A percentile compares a stretch with the other conserved stretches of the same genome.
phyloP scores from a whole-genome alignment of 1,140 invertebrate species.

The Diprion similis region DNA sequence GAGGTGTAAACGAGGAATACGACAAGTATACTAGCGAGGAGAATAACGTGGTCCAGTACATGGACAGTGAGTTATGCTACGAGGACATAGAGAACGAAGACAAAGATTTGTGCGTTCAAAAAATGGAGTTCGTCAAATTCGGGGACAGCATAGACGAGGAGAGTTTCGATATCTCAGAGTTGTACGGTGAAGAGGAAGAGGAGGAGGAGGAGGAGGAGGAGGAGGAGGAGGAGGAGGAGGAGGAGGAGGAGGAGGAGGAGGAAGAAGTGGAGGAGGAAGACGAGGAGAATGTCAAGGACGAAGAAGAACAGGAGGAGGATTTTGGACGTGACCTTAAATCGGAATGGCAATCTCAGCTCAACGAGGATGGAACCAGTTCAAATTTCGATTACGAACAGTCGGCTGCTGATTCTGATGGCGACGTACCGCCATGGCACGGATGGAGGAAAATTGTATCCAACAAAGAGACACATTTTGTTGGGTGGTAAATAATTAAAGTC shows the following conservation, averaged over 20 bases:
- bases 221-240: neutral
- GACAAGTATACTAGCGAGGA: slow-evolving; percentile 55
- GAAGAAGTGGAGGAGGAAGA: neutral
- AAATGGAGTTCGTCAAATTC: slow-evolving; percentile 11
- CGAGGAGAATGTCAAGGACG: neutral
- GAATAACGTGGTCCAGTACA: slow-evolving; percentile 50
- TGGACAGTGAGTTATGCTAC: slow-evolving; percentile 54
- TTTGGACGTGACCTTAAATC: neutral
- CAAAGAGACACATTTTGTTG: slow-evolving; percentile 41
- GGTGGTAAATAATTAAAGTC: slow-evolving; percentile 33
- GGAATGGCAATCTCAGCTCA: neutral
- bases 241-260: neutral
- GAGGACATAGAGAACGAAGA: slow-evolving; percentile 56
- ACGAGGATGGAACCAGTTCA: slow-evolving; percentile 8
- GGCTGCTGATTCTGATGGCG: slow-evolving; percentile 28
- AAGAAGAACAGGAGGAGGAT: slow-evolving; percentile 4
- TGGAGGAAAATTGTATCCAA: slow-evolving; percentile 48
- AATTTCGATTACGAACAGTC: slow-evolving; percentile 17
- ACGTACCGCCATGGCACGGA: slow-evolving; percentile 50
- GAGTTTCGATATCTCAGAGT: neutral
- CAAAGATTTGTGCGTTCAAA: slow-evolving; percentile 1
- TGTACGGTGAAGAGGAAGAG: neutral
- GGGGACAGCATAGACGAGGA: neutral
- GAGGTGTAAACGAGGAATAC: slow-evolving; percentile 49
- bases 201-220: neutral